These are phyloP conservation scores for Dipodomys merriami DNA, from an alignment of 2,113 vertebrate genomes.

Conservation along the genomic window DNA sequence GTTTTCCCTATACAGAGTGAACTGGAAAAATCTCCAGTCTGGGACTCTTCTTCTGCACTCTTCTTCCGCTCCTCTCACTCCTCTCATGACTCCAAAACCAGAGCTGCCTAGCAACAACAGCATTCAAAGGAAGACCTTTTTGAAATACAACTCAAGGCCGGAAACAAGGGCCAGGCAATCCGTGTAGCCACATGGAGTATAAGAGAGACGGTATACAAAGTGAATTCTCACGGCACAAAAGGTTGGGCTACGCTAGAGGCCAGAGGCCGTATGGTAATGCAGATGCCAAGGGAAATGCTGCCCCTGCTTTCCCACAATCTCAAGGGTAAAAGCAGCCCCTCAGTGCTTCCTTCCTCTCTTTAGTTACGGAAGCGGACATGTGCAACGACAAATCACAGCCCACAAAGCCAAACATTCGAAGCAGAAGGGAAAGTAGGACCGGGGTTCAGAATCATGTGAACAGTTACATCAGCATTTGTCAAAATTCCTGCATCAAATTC, in stretches of 20 bases:
- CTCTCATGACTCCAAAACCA: not conserved
- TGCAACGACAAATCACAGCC: not conserved
- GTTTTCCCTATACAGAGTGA: not conserved
- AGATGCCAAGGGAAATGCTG: not conserved
- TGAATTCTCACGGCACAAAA: not conserved
- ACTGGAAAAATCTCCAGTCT: not conserved
- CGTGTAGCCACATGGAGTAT: not conserved
- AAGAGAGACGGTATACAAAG: not conserved
- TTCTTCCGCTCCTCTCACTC: not conserved
- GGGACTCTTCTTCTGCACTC: not conserved
- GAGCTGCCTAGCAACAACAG: not conserved
- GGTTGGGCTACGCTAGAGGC: not conserved
- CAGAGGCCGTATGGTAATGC: too few relatives aligned
- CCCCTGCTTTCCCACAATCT: not conserved
- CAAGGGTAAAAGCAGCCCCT: not conserved
- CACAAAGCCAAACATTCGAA: not conserved
- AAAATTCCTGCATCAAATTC: not conserved
- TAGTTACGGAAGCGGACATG: not conserved
- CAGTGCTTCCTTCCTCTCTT: not conserved
- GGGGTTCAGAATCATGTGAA: not conserved
- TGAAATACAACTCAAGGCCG: not conserved
- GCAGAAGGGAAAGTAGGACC: not conserved
- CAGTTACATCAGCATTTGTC: not conserved
- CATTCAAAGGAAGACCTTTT: not conserved
- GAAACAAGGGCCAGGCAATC: not conserved